Base-by-base conservation (phyloP, 2,888 invertebrate species). In the Luperina nickerlii region DNA sequence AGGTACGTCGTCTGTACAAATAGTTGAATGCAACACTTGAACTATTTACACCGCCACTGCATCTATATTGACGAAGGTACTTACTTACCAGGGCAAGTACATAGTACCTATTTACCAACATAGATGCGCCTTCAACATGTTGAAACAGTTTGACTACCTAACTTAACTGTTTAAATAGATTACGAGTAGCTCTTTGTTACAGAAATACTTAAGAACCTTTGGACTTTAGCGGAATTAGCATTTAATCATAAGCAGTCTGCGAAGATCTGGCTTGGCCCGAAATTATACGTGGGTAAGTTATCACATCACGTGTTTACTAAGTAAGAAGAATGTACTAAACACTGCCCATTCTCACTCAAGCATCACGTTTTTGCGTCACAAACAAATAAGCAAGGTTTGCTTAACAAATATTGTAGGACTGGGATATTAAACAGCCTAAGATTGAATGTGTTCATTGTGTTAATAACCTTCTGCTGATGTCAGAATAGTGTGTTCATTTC, bases 191-290 rank as follows among this genome's bases (percentile, higher is more conserved):
- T 27, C 42, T 82, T 87, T 90, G 88, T 87, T 92, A 75, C 93
- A 96, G 96, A 95, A 91, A 94, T 96, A 67, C 90, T 95, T 15
- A 91, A 92, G 73, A 95, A 94, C 74, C 71, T 96, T n/a, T 89
- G 94, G 86, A 84, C 90, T 42, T 80, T 96, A 32, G 95, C 94
- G 42, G 62, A 90, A 4, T 67, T 95, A 62, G 93, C 95, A 2
- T 75, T 90, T 6, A 87, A 90, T 83, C 89, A 94, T 76, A 94
- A 93, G 75, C 94, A 94, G 5, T 90, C 90, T n/a, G 92, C 92
- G 1, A 96, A 96, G 83, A 38, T 96, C 70, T 96, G 96, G 96
- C 92, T 96, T 4, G 96, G 96, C 0, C 95, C 95, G 3, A 96
- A 95, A 86, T 83, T 96, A 60, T 96, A 96, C 78, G 90, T 96